phyloP scores from a whole-genome alignment of 2,113 vertebrate genomes.

The Corythornis vintsioides region DNA sequence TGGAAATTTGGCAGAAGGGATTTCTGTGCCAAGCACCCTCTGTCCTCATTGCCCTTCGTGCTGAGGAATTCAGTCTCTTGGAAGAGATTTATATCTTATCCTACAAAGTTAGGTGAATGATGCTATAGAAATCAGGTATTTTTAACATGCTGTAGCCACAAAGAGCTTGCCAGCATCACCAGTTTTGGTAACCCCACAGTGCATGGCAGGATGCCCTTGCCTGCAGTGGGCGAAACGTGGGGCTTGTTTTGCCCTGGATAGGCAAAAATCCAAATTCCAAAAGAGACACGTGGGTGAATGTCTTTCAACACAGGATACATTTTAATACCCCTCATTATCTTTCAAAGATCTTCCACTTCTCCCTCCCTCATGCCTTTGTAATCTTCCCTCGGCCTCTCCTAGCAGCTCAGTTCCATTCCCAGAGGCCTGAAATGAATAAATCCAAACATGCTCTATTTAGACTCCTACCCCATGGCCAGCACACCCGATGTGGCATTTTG shows the following conservation, averaged over 20 bases:
- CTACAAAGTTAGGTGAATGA: background rate
- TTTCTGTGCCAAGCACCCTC: background rate
- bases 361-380: background rate
- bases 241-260: background rate
- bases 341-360: background rate
- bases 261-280: background rate
- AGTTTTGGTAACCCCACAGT: background rate
- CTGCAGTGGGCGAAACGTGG: accelerated
- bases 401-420: background rate
- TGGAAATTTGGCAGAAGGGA: background rate
- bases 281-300: background rate
- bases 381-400: background rate
- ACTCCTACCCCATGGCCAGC: background rate
- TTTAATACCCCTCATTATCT: background rate
- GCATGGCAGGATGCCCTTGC: background rate
- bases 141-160: background rate
- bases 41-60: background rate
- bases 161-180: background rate
- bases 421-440: slow-evolving; percentile 25
- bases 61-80: background rate
- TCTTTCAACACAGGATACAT: background rate
- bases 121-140: background rate
- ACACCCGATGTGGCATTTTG: background rate
- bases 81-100: background rate
- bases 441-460: slow-evolving; percentile 26